phyloP scores from a whole-genome alignment of 2,113 vertebrate species.

The Hystrix brachyura region DNA sequence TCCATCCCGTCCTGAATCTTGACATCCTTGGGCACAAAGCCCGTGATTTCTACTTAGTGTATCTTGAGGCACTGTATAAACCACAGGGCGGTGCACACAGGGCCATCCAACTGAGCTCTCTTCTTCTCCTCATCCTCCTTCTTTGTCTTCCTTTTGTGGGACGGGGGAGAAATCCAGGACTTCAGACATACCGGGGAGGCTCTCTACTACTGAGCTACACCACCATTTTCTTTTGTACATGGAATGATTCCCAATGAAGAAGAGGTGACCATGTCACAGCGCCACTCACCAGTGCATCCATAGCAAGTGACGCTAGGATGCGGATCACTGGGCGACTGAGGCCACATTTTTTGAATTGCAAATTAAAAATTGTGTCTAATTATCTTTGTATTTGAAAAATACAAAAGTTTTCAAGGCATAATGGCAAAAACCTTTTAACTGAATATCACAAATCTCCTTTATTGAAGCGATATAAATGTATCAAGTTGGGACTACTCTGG shows the following conservation, averaged over 20 bases:
- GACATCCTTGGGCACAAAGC: not conserved
- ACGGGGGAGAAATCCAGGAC: too few species aligned
- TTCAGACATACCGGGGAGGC: too few species aligned
- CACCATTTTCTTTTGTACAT: not conserved
- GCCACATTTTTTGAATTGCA: not conserved
- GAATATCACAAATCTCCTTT: not conserved
- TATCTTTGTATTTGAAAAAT: not conserved
- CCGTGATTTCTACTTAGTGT: not conserved
- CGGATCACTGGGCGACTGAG: not conserved
- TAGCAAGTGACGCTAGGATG: not conserved
- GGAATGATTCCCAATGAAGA: not conserved
- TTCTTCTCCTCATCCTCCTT: not conserved
- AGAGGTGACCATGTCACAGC: not conserved
- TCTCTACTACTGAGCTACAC: not conserved
- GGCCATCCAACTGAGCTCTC: not conserved
- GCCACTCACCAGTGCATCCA: not conserved
- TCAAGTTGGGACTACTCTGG: not conserved
- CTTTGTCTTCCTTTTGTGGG: not conserved
- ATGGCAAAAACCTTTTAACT: not conserved
- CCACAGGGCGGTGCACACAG: not conserved
- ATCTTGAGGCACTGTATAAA: not conserved
- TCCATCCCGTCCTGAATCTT: not conserved
- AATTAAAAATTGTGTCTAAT: slow-evolving; percentile 12
- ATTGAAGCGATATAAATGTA: not conserved
- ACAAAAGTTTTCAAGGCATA: not conserved